These are phyloP conservation scores for Zophobas morio DNA, from an alignment of 1,140 invertebrate species.

Conservation along the genomic window DNA sequence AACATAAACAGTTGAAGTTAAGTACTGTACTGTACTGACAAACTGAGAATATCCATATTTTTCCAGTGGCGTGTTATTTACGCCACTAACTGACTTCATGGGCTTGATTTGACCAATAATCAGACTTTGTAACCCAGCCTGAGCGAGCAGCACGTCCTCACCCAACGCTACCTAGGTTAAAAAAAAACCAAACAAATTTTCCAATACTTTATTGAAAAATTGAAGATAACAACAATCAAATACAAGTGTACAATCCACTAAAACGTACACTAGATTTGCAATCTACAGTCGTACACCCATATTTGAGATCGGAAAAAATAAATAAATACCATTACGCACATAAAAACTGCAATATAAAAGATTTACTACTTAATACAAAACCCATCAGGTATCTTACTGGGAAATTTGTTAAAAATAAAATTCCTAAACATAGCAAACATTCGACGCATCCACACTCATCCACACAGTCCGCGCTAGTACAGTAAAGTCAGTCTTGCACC, in stretches of 20 bases:
- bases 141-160: too few species aligned
- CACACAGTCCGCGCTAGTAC: slow-evolving; percentile 49
- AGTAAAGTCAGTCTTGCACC: slow-evolving; percentile 54
- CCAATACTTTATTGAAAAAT: slow-evolving; percentile 57
- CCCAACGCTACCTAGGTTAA: not conserved
- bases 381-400: slow-evolving; percentile 25
- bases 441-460: slow-evolving; percentile 49
- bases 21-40: too few species aligned
- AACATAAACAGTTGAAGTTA: too few species aligned
- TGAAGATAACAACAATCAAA: slow-evolving; percentile 55
- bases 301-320: slow-evolving; percentile 54
- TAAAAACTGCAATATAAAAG: slow-evolving; percentile 49
- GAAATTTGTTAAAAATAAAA: slow-evolving; percentile 42
- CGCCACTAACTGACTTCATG: too few species aligned
- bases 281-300: slow-evolving; percentile 55
- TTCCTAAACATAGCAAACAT: slow-evolving; percentile 42
- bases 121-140: too few species aligned
- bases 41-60: too few species aligned
- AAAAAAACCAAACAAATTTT: slow-evolving; percentile 1
- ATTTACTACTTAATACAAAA: slow-evolving; percentile 39
- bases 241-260: slow-evolving; percentile 58
- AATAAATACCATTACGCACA: slow-evolving; percentile 45
- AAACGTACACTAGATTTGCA: slow-evolving; percentile 37
- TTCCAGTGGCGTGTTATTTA: too few species aligned
- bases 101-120: too few species aligned